phyloP scores from a whole-genome alignment of 1,140 invertebrate genomes.

The Lasaia peninsularis region DNA sequence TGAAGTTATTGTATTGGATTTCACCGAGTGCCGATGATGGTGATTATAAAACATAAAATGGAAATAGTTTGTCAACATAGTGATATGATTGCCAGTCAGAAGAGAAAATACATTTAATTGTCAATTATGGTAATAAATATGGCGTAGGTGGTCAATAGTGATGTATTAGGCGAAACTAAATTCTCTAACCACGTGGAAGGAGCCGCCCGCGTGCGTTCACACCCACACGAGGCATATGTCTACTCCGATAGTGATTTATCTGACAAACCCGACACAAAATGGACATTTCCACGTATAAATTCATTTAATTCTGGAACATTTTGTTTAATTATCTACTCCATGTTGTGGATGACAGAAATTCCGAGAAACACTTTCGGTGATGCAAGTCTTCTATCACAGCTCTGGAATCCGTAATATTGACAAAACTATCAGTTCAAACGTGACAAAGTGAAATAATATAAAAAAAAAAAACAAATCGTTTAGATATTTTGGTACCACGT shows the following conservation, averaged over 20 bases:
- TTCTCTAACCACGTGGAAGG: conserved; percentile 29
- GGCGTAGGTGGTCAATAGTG: conserved; percentile 25
- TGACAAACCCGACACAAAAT: conserved; percentile 20
- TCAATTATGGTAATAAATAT: conserved; percentile 19
- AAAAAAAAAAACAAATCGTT: too few species aligned
- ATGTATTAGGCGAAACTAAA: conserved; percentile 26
- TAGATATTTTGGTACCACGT: too few species aligned
- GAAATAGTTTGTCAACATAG: too few species aligned
- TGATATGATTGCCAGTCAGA: background rate
- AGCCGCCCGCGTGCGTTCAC: conserved; percentile 14
- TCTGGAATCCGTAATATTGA: too few species aligned
- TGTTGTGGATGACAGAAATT: too few species aligned
- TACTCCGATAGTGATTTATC: conserved; percentile 26
- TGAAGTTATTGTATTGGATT: too few species aligned
- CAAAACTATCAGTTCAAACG: too few species aligned
- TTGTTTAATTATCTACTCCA: background rate
- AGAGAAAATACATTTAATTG: background rate
- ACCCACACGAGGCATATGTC: conserved; percentile 27
- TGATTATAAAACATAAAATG: too few species aligned
- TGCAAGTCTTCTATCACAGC: too few species aligned
- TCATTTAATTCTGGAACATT: background rate
- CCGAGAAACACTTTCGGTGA: too few species aligned
- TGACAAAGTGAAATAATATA: too few species aligned
- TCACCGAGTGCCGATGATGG: too few species aligned
- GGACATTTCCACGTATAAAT: conserved; percentile 17